These are phyloP conservation scores for Onychomys arenicola DNA, from an alignment of 2,797 vertebrate genomes.

Conservation along the genomic window DNA sequence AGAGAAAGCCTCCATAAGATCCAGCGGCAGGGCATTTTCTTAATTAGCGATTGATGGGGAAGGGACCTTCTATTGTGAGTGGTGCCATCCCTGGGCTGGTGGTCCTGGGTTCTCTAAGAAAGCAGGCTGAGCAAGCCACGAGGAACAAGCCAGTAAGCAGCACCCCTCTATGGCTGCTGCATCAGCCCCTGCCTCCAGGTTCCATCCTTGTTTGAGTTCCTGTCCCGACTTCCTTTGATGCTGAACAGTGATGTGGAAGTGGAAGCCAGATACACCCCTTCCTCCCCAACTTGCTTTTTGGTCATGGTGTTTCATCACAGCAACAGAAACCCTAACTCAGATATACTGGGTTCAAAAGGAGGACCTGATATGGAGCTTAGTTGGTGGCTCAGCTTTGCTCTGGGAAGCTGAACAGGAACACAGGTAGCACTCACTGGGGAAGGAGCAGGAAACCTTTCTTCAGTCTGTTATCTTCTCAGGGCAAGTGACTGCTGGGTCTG, in stretches of 20 bases:
- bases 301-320: not conserved
- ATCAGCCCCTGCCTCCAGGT: not conserved
- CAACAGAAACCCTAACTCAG: not conserved
- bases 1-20: not conserved
- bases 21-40: not conserved
- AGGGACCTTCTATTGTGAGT: not conserved
- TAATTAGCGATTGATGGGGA: not conserved
- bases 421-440: not conserved
- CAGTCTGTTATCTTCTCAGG: not conserved
- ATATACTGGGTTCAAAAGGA: not conserved
- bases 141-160: not conserved
- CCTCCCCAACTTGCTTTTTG: not conserved
- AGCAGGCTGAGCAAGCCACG: not conserved
- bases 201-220: not conserved
- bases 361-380: not conserved
- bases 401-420: not conserved
- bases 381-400: not conserved
- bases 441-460: accelerated
- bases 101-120: not conserved
- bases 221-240: not conserved
- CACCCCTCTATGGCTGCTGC: not conserved
- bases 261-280: not conserved
- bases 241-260: not conserved
- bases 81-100: not conserved
- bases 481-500: not conserved